Evolutionary conservation across 2,113 vertebrate genomes (phyloP), one percentile per base, ranked within the genome.

Genomic region (Alligator mississippiensis): DNA sequence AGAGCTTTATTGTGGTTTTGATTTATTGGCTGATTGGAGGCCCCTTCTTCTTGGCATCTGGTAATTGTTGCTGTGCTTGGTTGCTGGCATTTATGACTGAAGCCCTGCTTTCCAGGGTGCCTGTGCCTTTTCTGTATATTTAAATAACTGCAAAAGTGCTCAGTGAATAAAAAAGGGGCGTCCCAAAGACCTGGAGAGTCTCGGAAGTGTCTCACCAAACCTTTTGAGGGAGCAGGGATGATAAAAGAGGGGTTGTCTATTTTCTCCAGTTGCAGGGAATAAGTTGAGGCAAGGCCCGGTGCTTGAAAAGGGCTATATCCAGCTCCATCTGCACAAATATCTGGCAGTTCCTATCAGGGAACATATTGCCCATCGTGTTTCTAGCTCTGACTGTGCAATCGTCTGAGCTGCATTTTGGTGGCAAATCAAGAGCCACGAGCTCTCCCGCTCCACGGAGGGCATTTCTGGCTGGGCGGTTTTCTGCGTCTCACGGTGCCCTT

Each of bases 111-210:
- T 0, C 61, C 79, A 25, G 63, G 58, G 38, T 89, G 68, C 88
- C 81, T 9, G 47, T 58, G 4, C 25, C 0, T 80, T 90, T 77
- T 47, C 47, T 47, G 47, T 47, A 47, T 47, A 47, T 47, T 9
- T 47, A 47, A 47, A 47, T 47, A 8, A 47, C 8, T 47, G 47
- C 47, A 47, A 47, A 47, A 47, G 47, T 47, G 47, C 47, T 47
- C 47, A 47, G 3, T 47, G 47, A 47, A 47, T 47, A 47, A 47
- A 47, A 21, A 38, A 78, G 80, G 84, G 25, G 60, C 15, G 21
- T 92, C 21, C 78, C 16, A 88, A 91, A 63, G 28, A 80, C 82
- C 94, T 96, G 75, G 34, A 24, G 75, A 63, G 16, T 87, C 30
- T 83, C 79, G 21, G 87, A 28, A 57, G n/a, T 18, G 64, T 83